Evolutionary conservation across 92 coral and sea anemone genomes (phyloP).

Genomic region (Nematostella vectensis): DNA sequence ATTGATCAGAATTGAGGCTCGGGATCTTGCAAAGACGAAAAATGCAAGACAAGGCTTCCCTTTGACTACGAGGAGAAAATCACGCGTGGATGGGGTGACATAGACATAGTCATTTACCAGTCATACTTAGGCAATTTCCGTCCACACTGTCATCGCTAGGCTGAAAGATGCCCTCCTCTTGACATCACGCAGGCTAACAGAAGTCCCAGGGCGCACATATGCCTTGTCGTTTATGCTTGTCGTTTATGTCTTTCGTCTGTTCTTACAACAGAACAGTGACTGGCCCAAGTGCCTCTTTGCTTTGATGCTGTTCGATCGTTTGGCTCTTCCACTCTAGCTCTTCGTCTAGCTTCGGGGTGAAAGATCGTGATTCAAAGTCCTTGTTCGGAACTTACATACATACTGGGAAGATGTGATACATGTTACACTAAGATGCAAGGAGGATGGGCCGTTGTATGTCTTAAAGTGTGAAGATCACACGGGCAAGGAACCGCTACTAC

Average conservation of each 20-base stretch:
- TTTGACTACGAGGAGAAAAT: too few species aligned
- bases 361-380: too few species aligned
- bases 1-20: too few species aligned
- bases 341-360: too few species aligned
- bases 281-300: constrained; percentile 45
- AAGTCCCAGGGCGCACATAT: not conserved
- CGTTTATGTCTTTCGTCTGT: not conserved
- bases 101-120: not conserved
- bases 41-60: too few species aligned
- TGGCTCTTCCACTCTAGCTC: constrained; percentile 44
- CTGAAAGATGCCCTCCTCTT: not conserved
- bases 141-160: not conserved
- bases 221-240: not conserved
- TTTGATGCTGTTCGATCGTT: constrained; percentile 41
- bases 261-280: constrained; percentile 49
- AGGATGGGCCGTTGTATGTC: not conserved
- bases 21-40: too few species aligned
- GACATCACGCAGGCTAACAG: not conserved
- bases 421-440: not conserved
- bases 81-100: not conserved
- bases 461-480: not conserved
- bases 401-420: too few species aligned
- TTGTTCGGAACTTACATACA: too few species aligned
- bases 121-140: not conserved
- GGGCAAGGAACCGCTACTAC: not conserved